Conservation (phyloP, 2,888 invertebrate species). For the Acrobeloides nanus region DNA sequence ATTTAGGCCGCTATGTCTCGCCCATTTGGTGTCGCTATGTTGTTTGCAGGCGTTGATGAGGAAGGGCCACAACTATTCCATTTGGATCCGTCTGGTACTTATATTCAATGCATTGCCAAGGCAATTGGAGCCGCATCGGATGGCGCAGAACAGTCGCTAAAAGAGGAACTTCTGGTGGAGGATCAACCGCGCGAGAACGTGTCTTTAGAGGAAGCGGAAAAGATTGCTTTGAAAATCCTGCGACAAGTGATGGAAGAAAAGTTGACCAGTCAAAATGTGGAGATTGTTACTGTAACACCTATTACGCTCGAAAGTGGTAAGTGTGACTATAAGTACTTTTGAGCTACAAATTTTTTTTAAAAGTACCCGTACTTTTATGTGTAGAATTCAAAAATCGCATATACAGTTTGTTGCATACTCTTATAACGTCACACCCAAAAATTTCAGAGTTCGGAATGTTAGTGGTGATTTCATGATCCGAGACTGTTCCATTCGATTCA, state of each 20-base stretch:
- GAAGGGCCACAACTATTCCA: slow-evolving; percentile 76
- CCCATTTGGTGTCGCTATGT: slow-evolving; percentile 95
- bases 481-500: too few species aligned
- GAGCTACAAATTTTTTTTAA: too few species aligned
- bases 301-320: too few species aligned
- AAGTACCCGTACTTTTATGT: too few species aligned
- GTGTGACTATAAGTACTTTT: too few species aligned
- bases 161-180: slow-evolving; percentile 65
- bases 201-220: slow-evolving; percentile 84
- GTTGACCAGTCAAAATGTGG: slow-evolving; percentile 88
- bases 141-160: slow-evolving; percentile 89
- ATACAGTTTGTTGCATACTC: too few species aligned
- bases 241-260: slow-evolving; percentile 99
- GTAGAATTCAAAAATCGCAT: too few species aligned
- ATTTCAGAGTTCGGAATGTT: too few species aligned
- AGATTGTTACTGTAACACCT: slow-evolving; percentile 60
- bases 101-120: slow-evolving; percentile 93
- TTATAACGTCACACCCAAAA: too few species aligned
- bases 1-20: slow-evolving; percentile 68
- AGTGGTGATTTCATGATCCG: too few species aligned
- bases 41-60: slow-evolving; percentile 81
- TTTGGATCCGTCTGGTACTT: slow-evolving; percentile 81
- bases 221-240: slow-evolving; percentile 79
- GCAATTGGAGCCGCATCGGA: slow-evolving; percentile 98
- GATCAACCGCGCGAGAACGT: slow-evolving; percentile 64